phyloP scores from a whole-genome alignment of 2,797 vertebrate genomes.

The Epinephelus awoara region DNA sequence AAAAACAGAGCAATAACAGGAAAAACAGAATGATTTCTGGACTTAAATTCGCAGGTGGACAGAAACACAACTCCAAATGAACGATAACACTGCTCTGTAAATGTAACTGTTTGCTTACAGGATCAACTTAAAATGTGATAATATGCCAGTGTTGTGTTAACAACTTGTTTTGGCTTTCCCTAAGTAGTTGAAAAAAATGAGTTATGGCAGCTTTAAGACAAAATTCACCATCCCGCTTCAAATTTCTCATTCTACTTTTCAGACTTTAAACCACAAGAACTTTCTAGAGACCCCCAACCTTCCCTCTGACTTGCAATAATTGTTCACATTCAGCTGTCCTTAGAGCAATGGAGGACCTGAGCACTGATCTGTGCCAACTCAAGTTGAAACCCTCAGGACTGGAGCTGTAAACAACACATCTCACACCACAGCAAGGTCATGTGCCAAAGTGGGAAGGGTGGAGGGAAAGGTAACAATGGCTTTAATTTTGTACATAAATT shows the following conservation, averaged over 20 bases:
- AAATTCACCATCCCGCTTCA: neutral
- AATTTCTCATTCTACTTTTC: neutral
- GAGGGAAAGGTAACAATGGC: neutral
- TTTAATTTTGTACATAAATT: neutral
- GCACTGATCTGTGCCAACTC: constrained; percentile 14
- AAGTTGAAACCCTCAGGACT: constrained; percentile 34
- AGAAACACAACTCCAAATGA: too few relatives aligned
- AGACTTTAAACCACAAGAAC: neutral
- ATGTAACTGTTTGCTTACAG: too few relatives aligned
- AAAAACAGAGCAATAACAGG: too few relatives aligned
- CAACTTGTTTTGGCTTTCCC: neutral
- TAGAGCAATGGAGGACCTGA: constrained; percentile 14
- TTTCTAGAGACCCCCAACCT: neutral
- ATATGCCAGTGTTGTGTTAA: neutral
- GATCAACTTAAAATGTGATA: too few relatives aligned
- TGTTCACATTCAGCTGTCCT: constrained; percentile 26
- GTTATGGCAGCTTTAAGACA: rapidly evolving
- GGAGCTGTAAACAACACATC: constrained; percentile 39
- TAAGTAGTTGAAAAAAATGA: neutral
- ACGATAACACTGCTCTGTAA: too few relatives aligned
- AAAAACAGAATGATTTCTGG: too few relatives aligned
- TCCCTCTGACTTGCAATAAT: neutral
- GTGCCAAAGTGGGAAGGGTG: neutral
- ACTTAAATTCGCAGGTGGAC: too few relatives aligned
- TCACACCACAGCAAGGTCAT: constrained; percentile 22